Percentiles rank a stretch among this genome's conserved stretches.
Conservation (phyloP, 2,888 invertebrate genomes). For the Malacosoma neustria region DNA sequence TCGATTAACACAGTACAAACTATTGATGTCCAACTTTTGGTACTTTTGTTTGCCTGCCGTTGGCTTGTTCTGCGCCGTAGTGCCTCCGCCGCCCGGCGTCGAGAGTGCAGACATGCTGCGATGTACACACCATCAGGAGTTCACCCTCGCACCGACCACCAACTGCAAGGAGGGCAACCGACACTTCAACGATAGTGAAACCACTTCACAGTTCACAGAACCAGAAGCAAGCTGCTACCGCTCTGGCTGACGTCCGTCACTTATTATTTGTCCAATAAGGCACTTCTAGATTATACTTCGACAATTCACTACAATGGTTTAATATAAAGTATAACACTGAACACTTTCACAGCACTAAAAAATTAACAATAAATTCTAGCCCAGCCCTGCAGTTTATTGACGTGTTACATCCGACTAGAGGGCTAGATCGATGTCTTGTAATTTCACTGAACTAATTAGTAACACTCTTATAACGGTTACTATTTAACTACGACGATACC, state of each 20-base stretch:
- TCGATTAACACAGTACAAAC: slow-evolving; percentile 91
- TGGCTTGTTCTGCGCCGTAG: slow-evolving; percentile 74
- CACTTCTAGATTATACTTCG: slow-evolving; percentile 5
- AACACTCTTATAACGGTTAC: slow-evolving; percentile 20
- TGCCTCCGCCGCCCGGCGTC: slow-evolving; percentile 82
- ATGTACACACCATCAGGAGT: slow-evolving; percentile 90
- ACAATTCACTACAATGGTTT: slow-evolving; percentile 1
- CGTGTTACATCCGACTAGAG: slow-evolving; percentile 70
- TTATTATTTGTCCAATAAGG: slow-evolving; percentile 12
- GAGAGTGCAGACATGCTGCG: slow-evolving; percentile 98
- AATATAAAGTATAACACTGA: slow-evolving; percentile 2
- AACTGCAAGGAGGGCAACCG: slow-evolving; percentile 56
- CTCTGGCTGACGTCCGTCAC: slow-evolving; percentile 30
- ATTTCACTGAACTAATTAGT: slow-evolving; percentile 16
- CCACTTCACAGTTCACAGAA: slow-evolving; percentile 23
- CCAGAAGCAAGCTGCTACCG: slow-evolving; percentile 8
- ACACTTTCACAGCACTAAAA: slow-evolving; percentile 59
- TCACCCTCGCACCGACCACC: slow-evolving; percentile 68
- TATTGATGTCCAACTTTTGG: slow-evolving; percentile 98
- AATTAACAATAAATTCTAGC: slow-evolving; percentile 46
- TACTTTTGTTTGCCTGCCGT: slow-evolving; percentile 92
- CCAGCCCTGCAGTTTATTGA: slow-evolving; percentile 70
- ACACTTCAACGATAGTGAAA: slow-evolving; percentile 25
- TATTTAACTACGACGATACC: slow-evolving; percentile 18
- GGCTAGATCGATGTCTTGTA: slow-evolving; percentile 60